Evolutionary conservation across 2,113 vertebrate species (phyloP).

Genomic region (Gambusia holbrooki): DNA sequence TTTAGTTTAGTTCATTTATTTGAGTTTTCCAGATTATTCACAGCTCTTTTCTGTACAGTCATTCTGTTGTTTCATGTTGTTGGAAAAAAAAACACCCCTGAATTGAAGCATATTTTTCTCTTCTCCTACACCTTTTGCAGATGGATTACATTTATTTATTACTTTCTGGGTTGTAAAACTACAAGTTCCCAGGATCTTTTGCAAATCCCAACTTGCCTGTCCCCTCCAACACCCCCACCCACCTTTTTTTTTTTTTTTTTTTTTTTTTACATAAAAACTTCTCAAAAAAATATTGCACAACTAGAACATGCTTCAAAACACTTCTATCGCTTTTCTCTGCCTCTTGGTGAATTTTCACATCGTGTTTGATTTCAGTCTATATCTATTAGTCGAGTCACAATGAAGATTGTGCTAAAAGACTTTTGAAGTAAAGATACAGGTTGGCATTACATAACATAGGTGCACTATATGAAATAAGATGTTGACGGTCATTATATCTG

Average conservation of each 20-base stretch:
- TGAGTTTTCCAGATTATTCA: neutral
- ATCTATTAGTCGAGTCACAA: neutral
- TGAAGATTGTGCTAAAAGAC: neutral
- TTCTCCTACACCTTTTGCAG: neutral
- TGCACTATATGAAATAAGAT: too few species aligned
- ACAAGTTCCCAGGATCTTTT: neutral
- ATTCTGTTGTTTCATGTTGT: neutral
- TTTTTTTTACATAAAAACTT: neutral
- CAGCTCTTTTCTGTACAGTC: neutral
- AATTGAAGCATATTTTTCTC: neutral
- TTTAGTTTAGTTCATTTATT: neutral
- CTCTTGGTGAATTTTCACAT: neutral
- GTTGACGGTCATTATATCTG: too few species aligned
- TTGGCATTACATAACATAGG: too few species aligned
- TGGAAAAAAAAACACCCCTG: neutral
- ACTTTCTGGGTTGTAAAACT: neutral
- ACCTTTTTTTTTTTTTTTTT: too few species aligned
- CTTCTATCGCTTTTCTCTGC: too few species aligned
- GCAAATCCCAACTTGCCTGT: neutral
- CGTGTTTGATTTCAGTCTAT: neutral
- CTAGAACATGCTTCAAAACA: neutral
- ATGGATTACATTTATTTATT: neutral
- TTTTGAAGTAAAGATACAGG: neutral
- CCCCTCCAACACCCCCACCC: too few species aligned
- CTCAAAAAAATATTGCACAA: neutral